Evolutionary conservation across 2,888 invertebrate genomes (phyloP).

Genomic region (Tenthredo mesomela): DNA sequence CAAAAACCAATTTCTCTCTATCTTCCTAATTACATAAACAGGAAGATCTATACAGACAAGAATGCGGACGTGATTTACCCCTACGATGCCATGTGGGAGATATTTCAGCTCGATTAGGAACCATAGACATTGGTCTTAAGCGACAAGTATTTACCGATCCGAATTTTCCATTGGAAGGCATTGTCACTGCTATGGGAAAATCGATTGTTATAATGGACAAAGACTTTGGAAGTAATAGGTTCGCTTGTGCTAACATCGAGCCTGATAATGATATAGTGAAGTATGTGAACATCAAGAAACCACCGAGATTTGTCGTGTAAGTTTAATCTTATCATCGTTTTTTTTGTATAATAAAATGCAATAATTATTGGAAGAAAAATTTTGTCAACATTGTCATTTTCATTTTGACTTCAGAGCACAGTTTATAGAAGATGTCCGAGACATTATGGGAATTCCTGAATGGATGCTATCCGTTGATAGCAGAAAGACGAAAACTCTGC

Average conservation of each 20-base stretch:
- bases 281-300: constrained; percentile 91
- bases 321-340: constrained; percentile 69
- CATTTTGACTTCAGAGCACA: constrained; percentile 82
- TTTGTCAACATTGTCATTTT: neutral
- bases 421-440: constrained; percentile 90
- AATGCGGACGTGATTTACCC: constrained; percentile 94
- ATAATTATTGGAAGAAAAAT: neutral
- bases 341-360: neutral
- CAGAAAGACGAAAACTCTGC: constrained; percentile 87
- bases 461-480: constrained; percentile 95
- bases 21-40: constrained; percentile 72
- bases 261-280: constrained; percentile 95
- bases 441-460: constrained; percentile 91
- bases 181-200: constrained; percentile 88
- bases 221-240: constrained; percentile 85
- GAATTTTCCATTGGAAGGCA: constrained; percentile 92
- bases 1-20: neutral
- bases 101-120: constrained; percentile 90
- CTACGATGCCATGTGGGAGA: constrained; percentile 95
- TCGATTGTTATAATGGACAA: constrained; percentile 92
- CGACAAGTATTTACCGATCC: constrained; percentile 90
- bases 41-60: constrained; percentile 91
- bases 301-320: constrained; percentile 93
- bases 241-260: constrained; percentile 95
- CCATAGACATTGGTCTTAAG: constrained; percentile 89